Conservation (phyloP, 2,888 invertebrate species). For the Hirudinaria manillensis region DNA sequence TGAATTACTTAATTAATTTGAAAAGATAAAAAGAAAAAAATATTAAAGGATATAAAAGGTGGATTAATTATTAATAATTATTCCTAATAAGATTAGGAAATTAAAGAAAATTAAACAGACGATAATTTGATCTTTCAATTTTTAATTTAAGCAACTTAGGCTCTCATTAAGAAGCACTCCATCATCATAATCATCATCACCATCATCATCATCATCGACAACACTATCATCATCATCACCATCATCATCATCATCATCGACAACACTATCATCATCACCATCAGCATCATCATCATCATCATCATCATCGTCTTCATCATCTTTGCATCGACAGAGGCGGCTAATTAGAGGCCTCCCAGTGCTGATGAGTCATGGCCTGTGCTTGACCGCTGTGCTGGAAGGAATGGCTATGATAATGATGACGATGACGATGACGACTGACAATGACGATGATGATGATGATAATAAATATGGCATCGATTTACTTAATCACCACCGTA, state of each 20-base stretch:
- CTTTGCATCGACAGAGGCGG: neutral
- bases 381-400: slow-evolving; percentile 7
- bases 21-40: too few species aligned
- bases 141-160: too few species aligned
- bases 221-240: neutral
- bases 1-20: too few species aligned
- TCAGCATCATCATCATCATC: slow-evolving; percentile 16
- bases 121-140: too few species aligned
- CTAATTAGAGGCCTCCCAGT: too few species aligned
- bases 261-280: neutral
- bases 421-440: slow-evolving; percentile 14
- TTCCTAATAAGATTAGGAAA: too few species aligned
- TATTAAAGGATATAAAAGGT: too few species aligned
- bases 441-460: slow-evolving; percentile 16
- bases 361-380: too few species aligned
- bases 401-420: slow-evolving; percentile 15
- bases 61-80: too few species aligned
- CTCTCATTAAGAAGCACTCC: too few species aligned
- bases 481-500: neutral
- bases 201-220: slow-evolving; percentile 3
- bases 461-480: slow-evolving; percentile 7
- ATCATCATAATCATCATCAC: neutral
- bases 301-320: slow-evolving; percentile 16
- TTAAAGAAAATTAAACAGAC: too few species aligned
- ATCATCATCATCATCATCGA: slow-evolving; percentile 2